Base-by-base conservation (phyloP, 1,140 invertebrate genomes). In the Brachionus rotundiformis region DNA sequence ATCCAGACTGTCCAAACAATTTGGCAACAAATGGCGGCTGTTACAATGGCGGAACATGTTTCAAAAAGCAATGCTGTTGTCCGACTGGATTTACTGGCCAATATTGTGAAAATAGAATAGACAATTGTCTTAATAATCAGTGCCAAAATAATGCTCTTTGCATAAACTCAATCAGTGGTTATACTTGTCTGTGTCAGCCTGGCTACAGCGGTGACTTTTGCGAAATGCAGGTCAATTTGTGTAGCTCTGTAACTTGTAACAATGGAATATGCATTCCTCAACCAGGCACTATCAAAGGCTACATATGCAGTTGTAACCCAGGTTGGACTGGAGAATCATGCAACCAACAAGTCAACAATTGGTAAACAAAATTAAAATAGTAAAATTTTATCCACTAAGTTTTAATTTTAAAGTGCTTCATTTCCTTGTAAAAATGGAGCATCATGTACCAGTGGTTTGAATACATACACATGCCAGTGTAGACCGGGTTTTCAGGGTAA, bases 401-500 rank as follows among this genome's bases (percentile, higher is more conserved):
- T 36, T 16, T 16, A 54, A 54, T n/a, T n/a, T 65, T 65, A n/a
- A 65, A 65, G 61, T 79, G 31, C 49, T 36, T 79, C 79, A 10
- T 29, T 16, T 44, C 94, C 94, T 0, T 96, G 94, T 85, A 84
- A 90, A 47, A 94, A 95, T 84, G 93, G 93, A 0, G 94, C 93
- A 2, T 94, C 93, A 0, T 95, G 94, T 84, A 90, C 41, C n/a
- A 76, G 93, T 0, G 86, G 92, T 1, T 89, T 91, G 11, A 90
- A 92, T 83, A 91, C 91, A 54, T 95, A 93, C 89, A 90, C 91
- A 83, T 96, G 94, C 88, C 91, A 90, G 25, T 96, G 94, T 84
- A 92, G 93, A n/a, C 90, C 92, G 6, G 95, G 94, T 65, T 97
- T 95, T 86, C 92, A 92, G 39, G 95, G 95, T 83, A 68, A 82